Evolutionary conservation across 1,140 invertebrate genomes (phyloP), one percentile per base, ranked within the genome.

Genomic region (Geopemphigus sp.): DNA sequence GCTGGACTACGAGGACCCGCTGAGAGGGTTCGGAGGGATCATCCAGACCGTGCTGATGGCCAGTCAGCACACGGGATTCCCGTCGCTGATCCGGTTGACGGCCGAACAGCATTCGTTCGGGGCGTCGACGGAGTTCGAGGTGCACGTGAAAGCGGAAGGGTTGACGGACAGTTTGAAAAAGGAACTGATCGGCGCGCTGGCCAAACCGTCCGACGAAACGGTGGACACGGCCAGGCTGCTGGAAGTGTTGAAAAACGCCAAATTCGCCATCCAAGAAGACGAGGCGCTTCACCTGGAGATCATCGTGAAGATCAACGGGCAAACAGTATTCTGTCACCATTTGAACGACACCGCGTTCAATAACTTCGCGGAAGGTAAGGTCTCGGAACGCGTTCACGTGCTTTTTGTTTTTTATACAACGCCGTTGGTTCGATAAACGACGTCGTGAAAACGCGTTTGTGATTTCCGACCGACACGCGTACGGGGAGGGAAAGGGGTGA

Each of bases 1-100:
- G 66, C 86, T 90, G 80, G 90, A 91, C 82, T 90, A 89, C 83
- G 87, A 89, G 81, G 89, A 90, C 83, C 86, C 85, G 15, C 86
- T 87, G 64, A 86, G 89, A 56, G 88, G 89, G 81, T 89, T 89
- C 81, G 89, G 89, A 5, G 87, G 88, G 0, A 86, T 90, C 84
- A 82, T 90, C 24, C 88, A 90, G 82, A 85, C 86, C 32, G 85
- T 90, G 29, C 83, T 89, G 3, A 87, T 91, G n/a, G 89, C 88
- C 4, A 89, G 90, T 84, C 87, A 87, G 39, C 83, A 84, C 53
- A 90, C 89, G 17, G 89, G 90, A 81, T 85, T 90, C 82, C 90
- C 90, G 0, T 88, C 89, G 82, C 87, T 90, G 61, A 84, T 87
- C 8, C 88, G 89, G 81, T 85, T 90, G 24, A 89, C 88, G 53